Conservation (phyloP, 2,113 vertebrate genomes). For the Notothenia coriiceps region DNA sequence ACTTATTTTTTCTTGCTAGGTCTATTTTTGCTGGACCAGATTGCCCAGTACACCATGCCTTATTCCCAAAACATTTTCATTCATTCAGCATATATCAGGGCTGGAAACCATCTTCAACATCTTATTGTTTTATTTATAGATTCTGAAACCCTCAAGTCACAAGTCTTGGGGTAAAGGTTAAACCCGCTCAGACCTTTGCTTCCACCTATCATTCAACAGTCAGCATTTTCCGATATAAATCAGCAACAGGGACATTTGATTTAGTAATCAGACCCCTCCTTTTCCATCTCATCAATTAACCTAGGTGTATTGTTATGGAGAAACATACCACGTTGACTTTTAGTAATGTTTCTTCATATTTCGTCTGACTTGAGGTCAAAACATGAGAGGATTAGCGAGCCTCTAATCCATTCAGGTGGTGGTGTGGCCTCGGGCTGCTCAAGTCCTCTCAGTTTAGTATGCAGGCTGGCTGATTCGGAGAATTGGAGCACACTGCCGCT, state of each 20-base stretch:
- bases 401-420: conserved; percentile 69
- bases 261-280: neutral
- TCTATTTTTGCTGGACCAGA: too few relatives aligned
- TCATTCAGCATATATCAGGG: too few relatives aligned
- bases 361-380: conserved; percentile 69
- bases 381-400: conserved; percentile 67
- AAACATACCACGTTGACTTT: conserved; percentile 48
- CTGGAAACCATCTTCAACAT: too few relatives aligned
- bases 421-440: conserved; percentile 61
- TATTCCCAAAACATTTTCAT: neutral
- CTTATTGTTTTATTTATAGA: too few relatives aligned
- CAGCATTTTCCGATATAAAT: too few relatives aligned
- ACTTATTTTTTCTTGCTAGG: too few relatives aligned
- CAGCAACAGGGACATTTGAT: too few relatives aligned
- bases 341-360: conserved; percentile 56
- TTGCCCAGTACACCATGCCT: neutral
- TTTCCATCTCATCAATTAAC: conserved; percentile 36
- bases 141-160: too few relatives aligned
- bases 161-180: too few relatives aligned
- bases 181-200: too few relatives aligned
- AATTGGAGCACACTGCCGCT: conserved; percentile 69
- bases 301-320: conserved; percentile 44
- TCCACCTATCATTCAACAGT: too few relatives aligned
- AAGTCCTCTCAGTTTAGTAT: conserved; percentile 71
- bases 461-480: conserved; percentile 60